phyloP scores from a whole-genome alignment of 2,797 vertebrate species.

The Gymnothorax reevesii region DNA sequence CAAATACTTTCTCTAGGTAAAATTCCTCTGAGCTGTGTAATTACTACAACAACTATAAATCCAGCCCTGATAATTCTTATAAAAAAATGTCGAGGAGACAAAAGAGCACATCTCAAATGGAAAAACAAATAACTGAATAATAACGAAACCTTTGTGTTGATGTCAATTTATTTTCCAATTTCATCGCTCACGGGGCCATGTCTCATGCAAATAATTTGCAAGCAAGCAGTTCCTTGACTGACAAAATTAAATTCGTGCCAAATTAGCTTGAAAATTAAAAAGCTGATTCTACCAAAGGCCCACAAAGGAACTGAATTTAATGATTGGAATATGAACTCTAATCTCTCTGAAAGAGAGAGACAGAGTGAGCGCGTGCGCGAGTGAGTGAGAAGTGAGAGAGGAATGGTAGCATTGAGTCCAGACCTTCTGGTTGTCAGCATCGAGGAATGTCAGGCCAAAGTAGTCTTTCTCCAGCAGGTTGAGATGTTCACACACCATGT shows the following conservation, averaged over 20 bases:
- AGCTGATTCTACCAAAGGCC: not conserved
- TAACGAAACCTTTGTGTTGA: not conserved
- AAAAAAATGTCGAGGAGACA: slow-evolving; percentile 31
- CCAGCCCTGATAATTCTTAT: slow-evolving; percentile 32
- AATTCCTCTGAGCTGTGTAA: slow-evolving; percentile 35
- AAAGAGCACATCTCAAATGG: slow-evolving; percentile 30
- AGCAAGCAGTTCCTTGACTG: slow-evolving; percentile 20
- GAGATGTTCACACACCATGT: slow-evolving; percentile 91
- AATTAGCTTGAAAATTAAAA: slow-evolving; percentile 8
- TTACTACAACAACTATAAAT: slow-evolving; percentile 34
- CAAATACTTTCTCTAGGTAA: slow-evolving; percentile 25
- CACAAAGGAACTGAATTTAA: not conserved
- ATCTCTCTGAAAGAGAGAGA: not conserved
- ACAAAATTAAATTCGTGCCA: slow-evolving; percentile 10
- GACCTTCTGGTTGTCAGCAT: slow-evolving; percentile 95
- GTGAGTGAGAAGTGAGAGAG: not conserved
- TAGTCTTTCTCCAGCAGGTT: slow-evolving; percentile 98
- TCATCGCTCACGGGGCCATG: slow-evolving; percentile 1
- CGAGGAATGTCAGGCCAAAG: slow-evolving; percentile 90
- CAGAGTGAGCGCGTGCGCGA: not conserved
- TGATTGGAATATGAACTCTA: not conserved
- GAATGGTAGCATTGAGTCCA: not conserved
- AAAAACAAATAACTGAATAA: not conserved
- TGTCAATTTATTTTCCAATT: slow-evolving; percentile 4
- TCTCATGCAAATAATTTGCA: slow-evolving; percentile 9